Evolutionary conservation across 2,888 invertebrate genomes (phyloP).

Genomic region (Rhimphoctona megacephalus): DNA sequence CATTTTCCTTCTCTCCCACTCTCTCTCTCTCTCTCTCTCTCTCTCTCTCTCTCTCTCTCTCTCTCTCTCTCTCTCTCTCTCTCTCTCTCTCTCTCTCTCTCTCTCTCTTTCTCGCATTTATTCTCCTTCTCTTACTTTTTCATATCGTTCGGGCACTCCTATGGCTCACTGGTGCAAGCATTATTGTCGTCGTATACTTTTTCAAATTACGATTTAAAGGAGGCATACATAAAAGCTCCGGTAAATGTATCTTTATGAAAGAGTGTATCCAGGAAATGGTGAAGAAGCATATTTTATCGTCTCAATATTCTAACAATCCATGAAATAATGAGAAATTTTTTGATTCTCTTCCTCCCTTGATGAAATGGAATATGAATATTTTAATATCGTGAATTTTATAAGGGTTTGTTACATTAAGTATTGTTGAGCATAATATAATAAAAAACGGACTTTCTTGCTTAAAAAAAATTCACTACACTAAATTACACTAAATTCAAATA

Average conservation of each 20-base stretch:
- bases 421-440: not conserved
- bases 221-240: not conserved
- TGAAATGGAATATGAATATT: conserved; percentile 53
- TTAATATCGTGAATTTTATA: conserved; percentile 46
- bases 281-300: conserved; percentile 38
- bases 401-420: not conserved
- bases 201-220: conserved; percentile 30
- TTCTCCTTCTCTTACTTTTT: conserved; percentile 12
- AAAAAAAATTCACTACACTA: not conserved
- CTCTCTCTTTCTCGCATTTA: not conserved
- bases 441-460: not conserved
- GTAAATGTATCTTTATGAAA: conserved; percentile 59
- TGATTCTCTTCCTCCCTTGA: conserved; percentile 33
- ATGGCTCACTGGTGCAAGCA: conserved; percentile 34
- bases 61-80: not conserved
- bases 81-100: no score
- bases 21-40: not conserved
- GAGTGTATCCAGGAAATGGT: conserved; percentile 11
- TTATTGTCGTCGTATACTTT: conserved; percentile 60
- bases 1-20: no score
- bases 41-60: not conserved
- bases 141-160: not conserved
- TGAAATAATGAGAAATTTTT: conserved; percentile 26
- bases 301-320: conserved; percentile 16
- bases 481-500: not conserved